Base-by-base conservation (phyloP, 64 coral and sea anemone genomes). In the Actinia equina region DNA sequence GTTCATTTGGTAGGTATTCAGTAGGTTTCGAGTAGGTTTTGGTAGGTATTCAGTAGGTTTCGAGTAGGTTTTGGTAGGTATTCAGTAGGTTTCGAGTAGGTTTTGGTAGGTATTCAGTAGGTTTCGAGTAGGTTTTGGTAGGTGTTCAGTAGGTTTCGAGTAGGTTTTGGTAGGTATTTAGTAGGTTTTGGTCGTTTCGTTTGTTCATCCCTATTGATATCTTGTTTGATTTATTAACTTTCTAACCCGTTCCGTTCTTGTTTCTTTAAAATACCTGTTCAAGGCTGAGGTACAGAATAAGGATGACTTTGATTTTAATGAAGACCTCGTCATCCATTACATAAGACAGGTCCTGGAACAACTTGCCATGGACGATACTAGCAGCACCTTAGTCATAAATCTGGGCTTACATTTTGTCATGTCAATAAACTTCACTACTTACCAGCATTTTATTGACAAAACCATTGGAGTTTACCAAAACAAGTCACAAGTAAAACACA, bases 221-320 rank as follows among this genome's bases (percentile, higher is more conserved):
- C 30, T 1, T 37, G 30, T 37, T 37, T 37, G 30, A 37, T 37
- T 37, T 37, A 37, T 37, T 37, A 37, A 37, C 30, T 14, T 65
- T 5, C 7, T n/a, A 65, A 2, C 4, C 7, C 4, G 1, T 65
- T 20, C n/a, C 9, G 0, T 30, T 17, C 19, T 30, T 3, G 30
- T 8, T 3, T 46, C 52, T 7, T 15, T 44, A 37, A 37, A 37
- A 37, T 37, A 37, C 1, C 30, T 78, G 26, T 45, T 57, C 11
- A 7, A 81, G 78, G 4, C 27, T n/a, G 78, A 81, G 7, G 86
- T 61, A 25, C 7, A 20, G 63, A 52, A 63, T 59, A 23, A 84
- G 44, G 94, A 95, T 79, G 83, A 89, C 74, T 83, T 95, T 17
- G 94, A 97, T 86, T 97, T 97, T 22, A 25, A 84, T 18, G 61